phyloP scores from a whole-genome alignment of 2,113 vertebrate species.

The human (Homo sapiens) region DNA sequence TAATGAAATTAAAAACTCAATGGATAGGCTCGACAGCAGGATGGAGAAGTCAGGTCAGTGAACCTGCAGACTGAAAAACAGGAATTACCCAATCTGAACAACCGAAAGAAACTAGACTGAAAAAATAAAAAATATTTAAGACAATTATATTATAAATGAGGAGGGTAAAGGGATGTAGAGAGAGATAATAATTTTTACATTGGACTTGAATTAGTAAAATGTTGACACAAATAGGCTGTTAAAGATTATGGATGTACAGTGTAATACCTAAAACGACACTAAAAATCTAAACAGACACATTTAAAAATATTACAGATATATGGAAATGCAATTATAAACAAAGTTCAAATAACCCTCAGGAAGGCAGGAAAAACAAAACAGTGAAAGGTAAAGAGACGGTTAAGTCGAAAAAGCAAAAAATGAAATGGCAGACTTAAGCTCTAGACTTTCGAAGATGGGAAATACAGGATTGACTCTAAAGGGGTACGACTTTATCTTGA shows the following conservation, averaged over 20 bases:
- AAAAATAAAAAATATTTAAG: not conserved
- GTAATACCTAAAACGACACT: not conserved
- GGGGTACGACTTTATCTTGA: not conserved
- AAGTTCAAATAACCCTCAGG: not conserved
- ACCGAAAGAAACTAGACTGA: not conserved
- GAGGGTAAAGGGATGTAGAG: not conserved
- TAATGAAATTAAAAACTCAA: not conserved
- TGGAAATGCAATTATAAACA: not conserved
- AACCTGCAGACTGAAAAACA: not conserved
- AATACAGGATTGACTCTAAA: not conserved
- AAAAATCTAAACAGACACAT: not conserved
- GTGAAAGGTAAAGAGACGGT: not conserved
- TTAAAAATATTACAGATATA: not conserved
- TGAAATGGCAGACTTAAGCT: not conserved
- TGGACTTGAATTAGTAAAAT: not conserved
- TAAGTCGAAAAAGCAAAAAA: not conserved
- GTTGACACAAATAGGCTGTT: not conserved
- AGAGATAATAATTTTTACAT: not conserved
- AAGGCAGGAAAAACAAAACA: not conserved
- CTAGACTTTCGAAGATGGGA: not conserved
- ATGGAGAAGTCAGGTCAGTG: not conserved
- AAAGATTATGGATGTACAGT: not conserved
- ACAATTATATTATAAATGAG: not conserved
- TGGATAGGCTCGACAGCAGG: not conserved
- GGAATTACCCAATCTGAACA: not conserved